Evolutionary conservation across 2,113 vertebrate genomes (phyloP).

Genomic region (Pontoporia blainvillei): DNA sequence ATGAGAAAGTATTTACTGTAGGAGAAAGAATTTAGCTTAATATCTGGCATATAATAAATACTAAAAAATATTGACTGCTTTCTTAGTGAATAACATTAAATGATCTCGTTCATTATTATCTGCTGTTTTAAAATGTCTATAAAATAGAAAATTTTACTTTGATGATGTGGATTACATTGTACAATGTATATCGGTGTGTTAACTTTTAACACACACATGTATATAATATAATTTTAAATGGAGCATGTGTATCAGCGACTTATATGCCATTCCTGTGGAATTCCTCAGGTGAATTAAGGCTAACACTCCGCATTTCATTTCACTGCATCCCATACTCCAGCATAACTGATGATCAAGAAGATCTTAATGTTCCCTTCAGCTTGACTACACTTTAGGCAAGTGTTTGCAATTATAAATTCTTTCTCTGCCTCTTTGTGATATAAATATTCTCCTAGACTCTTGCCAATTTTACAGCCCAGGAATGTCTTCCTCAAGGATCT

Average conservation of each 20-base stretch:
- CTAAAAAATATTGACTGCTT: neutral
- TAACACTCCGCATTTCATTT: neutral
- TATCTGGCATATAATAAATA: neutral
- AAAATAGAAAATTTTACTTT: neutral
- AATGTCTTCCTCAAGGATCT: neutral
- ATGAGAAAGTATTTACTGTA: neutral
- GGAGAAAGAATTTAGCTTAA: neutral
- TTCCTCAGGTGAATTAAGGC: neutral
- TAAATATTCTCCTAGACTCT: neutral
- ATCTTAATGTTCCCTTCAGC: neutral
- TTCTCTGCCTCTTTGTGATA: neutral
- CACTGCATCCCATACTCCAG: neutral
- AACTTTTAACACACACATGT: neutral
- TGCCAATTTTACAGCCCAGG: neutral
- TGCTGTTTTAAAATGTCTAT: neutral
- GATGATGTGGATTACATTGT: neutral
- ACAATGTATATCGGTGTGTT: neutral
- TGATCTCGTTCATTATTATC: neutral
- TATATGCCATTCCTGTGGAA: neutral
- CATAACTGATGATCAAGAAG: neutral
- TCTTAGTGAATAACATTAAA: neutral
- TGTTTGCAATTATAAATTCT: neutral
- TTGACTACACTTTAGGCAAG: neutral
- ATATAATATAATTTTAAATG: constrained; percentile 8
- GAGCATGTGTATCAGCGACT: neutral